Evolutionary conservation across 2,888 invertebrate species (phyloP), one percentile per base, ranked within the genome.

Genomic region (Xestia c-nigrum): DNA sequence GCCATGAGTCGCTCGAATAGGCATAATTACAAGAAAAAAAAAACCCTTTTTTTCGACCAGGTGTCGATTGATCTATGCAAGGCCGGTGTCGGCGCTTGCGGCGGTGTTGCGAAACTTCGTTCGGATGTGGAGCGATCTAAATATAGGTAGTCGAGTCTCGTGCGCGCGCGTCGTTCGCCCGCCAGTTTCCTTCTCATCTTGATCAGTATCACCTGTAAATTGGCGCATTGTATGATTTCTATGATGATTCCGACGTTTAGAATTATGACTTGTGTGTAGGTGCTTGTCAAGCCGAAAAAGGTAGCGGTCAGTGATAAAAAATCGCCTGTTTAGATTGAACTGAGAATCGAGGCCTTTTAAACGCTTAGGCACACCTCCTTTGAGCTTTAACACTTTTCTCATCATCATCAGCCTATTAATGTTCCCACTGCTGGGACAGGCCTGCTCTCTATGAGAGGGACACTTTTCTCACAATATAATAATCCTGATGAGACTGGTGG

Each of bases 71-170:
- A 78, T 92, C 79, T 87, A 85, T 89, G 92, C 95, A 95, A 95
- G 95, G 95, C 93, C 95, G 92, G 87, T 78, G 90, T 89, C 91
- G 91, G 90, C 88, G 91, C 91, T 89, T 83, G 80, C 69, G 84
- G 79, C 81, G 78, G 74, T 83, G 90, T 95, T 95, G 94, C 94
- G 94, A 95, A 94, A 95, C 92, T 78, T 79, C 82, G 88, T 84
- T 92, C 90, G 86, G 92, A 95, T 95, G 95, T 95, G 85, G 96
- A 94, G 83, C 95, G 92, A 81, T 91, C 95, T 96, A 95, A 93
- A 93, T 93, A 92, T 95, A 78, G 50, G 47, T 24, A 94, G 80
- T 9, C 43, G 76, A 80, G 89, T 89, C 87, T 86, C 90, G 87
- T 89, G 90, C 89, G 90, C 90, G 87, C 87, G 76, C 80, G 80